These are phyloP conservation scores for Meandrina meandrites DNA, from an alignment of 92 coral and sea anemone genomes.

Conservation along the genomic window DNA sequence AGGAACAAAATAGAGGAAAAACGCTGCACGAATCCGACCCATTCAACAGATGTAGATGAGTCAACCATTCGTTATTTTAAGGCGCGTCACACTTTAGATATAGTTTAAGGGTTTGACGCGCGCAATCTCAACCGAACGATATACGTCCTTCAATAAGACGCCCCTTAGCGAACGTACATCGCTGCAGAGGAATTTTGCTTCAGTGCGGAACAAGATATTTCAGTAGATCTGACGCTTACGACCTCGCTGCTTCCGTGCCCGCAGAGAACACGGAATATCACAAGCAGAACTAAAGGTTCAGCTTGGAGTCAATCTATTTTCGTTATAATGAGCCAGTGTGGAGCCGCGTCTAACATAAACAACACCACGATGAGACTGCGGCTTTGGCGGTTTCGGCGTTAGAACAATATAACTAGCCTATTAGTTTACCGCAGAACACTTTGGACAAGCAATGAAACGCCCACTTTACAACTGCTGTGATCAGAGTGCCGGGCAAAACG, in stretches of 20 bases:
- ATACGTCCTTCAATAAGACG: neutral
- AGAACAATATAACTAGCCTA: neutral
- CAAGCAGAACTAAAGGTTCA: constrained; percentile 6
- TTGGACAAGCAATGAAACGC: neutral
- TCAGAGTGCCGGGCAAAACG: neutral
- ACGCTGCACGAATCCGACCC: neutral
- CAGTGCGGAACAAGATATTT: neutral
- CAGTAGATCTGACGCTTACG: neutral
- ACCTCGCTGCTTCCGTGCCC: neutral
- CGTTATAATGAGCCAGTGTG: neutral
- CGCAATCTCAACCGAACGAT: neutral
- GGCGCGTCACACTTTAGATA: neutral
- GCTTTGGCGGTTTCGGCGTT: neutral
- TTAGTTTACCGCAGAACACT: neutral
- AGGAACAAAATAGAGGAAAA: neutral
- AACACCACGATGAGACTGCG: neutral
- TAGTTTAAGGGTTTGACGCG: neutral
- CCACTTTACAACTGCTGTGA: neutral
- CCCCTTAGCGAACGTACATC: neutral
- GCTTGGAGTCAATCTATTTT: constrained; percentile 3
- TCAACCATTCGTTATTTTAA: neutral
- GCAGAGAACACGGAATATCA: neutral
- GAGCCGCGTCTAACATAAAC: neutral
- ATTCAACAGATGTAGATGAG: neutral
- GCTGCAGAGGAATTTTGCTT: neutral